Base-by-base conservation (phyloP, 2,113 vertebrate genomes). In the Scalopus aquaticus region DNA sequence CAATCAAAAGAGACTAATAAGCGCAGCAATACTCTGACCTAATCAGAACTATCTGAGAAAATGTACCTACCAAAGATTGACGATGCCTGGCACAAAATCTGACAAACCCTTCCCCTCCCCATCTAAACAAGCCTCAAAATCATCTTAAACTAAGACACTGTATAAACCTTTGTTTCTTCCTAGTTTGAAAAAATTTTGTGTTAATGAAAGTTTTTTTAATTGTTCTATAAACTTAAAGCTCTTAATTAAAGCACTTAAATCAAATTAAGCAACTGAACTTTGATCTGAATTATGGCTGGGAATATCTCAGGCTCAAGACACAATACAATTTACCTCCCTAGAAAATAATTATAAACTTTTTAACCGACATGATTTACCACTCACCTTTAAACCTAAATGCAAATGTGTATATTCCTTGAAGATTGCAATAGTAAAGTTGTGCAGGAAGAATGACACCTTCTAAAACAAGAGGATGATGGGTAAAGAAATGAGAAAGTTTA, bases 341-440 rank as follows among this genome's bases (percentile, higher is more conserved):
- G 39, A 97, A 97, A 98, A 97, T 96, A 97, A 98, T 97, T 97
- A 96, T 88, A 97, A 98, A 97, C 90, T 97, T 97, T 97, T 98
- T 98, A 98, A 97, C 95, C 92, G 89, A 97, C 49, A 73, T 96
- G 95, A 98, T 97, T 98, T 98, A 94, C 92, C 96, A 85, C 95
- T 95, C 80, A 91, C 93, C 95, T 98, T 96, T 96, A 96, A 97
- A 97, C 91, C 80, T 95, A 67, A 96, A 96, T 67, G 87, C 87
- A 90, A 96, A 94, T 98, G 95, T 96, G 95, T 93, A 93, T 84
- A 95, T 97, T 96, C 86, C 93, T 97, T 78, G 97, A 92, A 97
- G 97, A 97, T 81, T 32, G 65, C 1, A 44, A 72, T 28, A 90
- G 32, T n/a, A 97, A 96, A 97, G 92, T 51, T 92, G 92, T 93